Evolutionary conservation across 2,888 invertebrate genomes (phyloP), one percentile per base, ranked within the genome.

Genomic region (Sarcophaga rosellei): DNA sequence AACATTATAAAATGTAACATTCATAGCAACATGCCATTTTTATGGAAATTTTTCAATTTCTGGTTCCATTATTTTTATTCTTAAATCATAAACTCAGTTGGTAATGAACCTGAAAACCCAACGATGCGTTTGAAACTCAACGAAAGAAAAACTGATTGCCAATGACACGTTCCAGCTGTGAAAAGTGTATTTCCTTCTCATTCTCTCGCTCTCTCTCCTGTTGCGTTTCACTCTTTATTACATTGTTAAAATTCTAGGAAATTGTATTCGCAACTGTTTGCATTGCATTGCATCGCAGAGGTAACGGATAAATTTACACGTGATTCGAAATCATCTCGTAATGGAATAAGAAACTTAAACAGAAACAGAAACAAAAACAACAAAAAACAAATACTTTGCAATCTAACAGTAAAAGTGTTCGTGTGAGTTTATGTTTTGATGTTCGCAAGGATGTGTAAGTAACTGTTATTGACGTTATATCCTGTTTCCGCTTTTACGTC

Each of bases 311-410:
- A 35, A 59, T 76, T 81, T 74, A 78, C 83, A 84, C 74, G 83
- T 86, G 83, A 74, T 77, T 83, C 74, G 11, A 83, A 69, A 77
- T 74, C 57, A 74, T 69, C 44, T 65, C 35, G 23, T 79, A 79
- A 84, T 69, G 53, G 17, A 59, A 23, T 69, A 44, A 53, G 35
- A 53, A 53, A 53, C 53, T 15, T 3, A 15, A 53, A 53, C 4
- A 35, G 2, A 35, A 35, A 35, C 8, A 35, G n/a, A n/a, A n/a
- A 35, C 0, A 6, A 10, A 10, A 35, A 35, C n/a, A n/a, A n/a
- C n/a, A 35, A 69, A 21, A 53, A 53, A 17, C 25, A 63, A 23
- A 23, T 63, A 25, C 10, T 23, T 11, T 68, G 44, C 11, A 20
- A 57, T 21, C 45, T 66, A 44, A 44, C 5, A 66, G 44, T 69